Evolutionary conservation across 2,888 invertebrate genomes (phyloP), one percentile per base, ranked within the genome.

Genomic region (Neoaliturus tenellus): DNA sequence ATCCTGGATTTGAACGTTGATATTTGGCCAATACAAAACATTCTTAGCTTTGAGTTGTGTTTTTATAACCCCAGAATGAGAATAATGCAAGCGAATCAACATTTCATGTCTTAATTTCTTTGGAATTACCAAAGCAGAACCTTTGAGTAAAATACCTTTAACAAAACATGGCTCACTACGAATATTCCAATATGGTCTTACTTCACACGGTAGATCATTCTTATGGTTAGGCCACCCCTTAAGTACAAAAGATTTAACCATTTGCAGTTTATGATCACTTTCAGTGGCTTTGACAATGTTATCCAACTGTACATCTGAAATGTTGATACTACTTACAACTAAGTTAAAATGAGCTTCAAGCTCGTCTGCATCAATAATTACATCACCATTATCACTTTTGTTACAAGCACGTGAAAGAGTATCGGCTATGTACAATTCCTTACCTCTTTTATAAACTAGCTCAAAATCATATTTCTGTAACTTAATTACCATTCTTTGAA

Each of bases 1-100:
- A 55, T 83, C 69, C 20, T 75, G 44, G n/a, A 87, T 84, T 28
- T 86, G 73, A 39, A 28, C 39, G n/a, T 48, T 67, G 20, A 86
- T 84, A 41, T 31, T 75, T 12, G 86, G 85, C 86, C 85, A 85
- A 82, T 82, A 86, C 8, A 86, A 25, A 39, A 84, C 35, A 55
- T 86, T 51, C 62, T 71, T 86, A 28, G 85, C 83, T 35, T 69
- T 69, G 14, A 48, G 78, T 35, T 85, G 80, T 33, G 80, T 78
- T 75, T 85, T 82, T 1, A 55, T 31, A 25, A 84, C 62, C 12
- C 85, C 86, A 78, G 83, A 83, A 80, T 86, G 85, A 55, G 82
- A 71, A 55, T 85, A 81, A 84, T 86, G 85, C 20, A 86, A 73
- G 33, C 67, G 10, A 28, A 81, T 83, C 67, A 86, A 67, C 75